These are phyloP conservation scores for Piscicola geometra DNA, from an alignment of 2,888 invertebrate genomes.

Conservation along the genomic window DNA sequence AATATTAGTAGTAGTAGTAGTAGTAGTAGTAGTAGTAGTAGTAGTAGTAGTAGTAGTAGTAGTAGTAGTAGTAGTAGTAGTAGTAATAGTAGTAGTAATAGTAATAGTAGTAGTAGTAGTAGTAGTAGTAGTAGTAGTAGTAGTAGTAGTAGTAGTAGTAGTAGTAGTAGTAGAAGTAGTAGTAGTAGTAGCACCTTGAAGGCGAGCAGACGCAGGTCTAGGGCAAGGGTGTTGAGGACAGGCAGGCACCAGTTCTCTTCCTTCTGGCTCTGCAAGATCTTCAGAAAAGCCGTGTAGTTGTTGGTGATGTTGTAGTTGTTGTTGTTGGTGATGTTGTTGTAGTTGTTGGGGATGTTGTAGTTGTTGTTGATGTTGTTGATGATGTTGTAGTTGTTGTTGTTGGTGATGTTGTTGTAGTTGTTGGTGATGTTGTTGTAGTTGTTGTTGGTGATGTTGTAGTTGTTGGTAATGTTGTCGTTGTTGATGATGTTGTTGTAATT, in stretches of 20 bases:
- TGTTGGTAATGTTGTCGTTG: not conserved
- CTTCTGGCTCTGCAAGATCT: constrained; percentile 76
- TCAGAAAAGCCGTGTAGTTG: constrained; percentile 64
- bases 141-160: constrained; percentile 9
- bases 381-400: not conserved
- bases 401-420: too few relatives aligned
- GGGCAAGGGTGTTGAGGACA: constrained; percentile 80
- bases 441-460: too few relatives aligned
- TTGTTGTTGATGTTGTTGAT: not conserved
- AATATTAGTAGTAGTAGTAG: too few relatives aligned
- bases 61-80: too few relatives aligned
- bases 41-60: too few relatives aligned
- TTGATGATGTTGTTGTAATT: not conserved
- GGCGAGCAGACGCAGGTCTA: constrained; percentile 75
- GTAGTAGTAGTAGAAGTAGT: constrained; percentile 10
- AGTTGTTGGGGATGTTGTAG: too few relatives aligned
- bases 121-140: too few relatives aligned
- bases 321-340: not conserved
- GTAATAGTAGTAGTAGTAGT: too few relatives aligned
- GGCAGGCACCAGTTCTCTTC: constrained; percentile 97
- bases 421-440: too few relatives aligned
- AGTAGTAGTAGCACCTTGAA: constrained; percentile 55
- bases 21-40: too few relatives aligned
- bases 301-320: constrained; percentile 27
- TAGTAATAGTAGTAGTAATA: too few relatives aligned